phyloP scores from a whole-genome alignment of 2,113 vertebrate genomes.

The Numida meleagris region DNA sequence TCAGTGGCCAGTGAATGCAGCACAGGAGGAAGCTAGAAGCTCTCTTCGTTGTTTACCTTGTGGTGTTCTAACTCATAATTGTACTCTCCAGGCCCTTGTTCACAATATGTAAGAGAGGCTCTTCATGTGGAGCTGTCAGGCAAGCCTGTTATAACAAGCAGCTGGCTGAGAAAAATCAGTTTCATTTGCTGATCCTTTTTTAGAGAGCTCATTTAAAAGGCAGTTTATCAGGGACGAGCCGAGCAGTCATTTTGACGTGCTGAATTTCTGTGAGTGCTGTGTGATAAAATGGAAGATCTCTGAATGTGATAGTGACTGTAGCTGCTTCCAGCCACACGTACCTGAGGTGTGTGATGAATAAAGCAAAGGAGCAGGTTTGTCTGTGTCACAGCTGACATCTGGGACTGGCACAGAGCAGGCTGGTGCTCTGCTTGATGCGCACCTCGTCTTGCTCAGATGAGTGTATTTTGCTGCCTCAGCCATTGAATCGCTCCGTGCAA shows the following conservation, averaged over 20 bases:
- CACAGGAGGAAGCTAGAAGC: not conserved
- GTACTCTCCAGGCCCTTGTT: constrained; percentile 43
- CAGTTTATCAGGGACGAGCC: not conserved
- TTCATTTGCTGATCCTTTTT: constrained; percentile 48
- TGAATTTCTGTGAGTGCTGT: not conserved
- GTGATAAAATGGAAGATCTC: constrained; percentile 18
- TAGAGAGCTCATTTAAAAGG: not conserved
- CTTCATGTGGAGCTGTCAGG: constrained; percentile 60
- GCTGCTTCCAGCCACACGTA: not conserved
- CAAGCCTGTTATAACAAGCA: constrained; percentile 47
- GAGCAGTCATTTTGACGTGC: not conserved
- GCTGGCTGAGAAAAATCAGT: constrained; percentile 41
- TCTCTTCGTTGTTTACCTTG: constrained; percentile 21
- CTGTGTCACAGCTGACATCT: not conserved
- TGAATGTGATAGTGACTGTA: not conserved
- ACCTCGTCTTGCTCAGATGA: fast-evolving
- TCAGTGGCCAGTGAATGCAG: not conserved
- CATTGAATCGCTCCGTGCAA: not conserved
- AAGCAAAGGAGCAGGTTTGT: not conserved
- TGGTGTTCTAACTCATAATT: constrained; percentile 40
- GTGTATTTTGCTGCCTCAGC: fast-evolving
- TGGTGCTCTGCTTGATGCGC: not conserved
- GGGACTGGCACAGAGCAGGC: not conserved
- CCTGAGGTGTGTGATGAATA: not conserved
- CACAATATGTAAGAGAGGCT: constrained; percentile 33